Evolutionary conservation across 2,888 invertebrate genomes (phyloP).

Genomic region (Papilio elwesi): DNA sequence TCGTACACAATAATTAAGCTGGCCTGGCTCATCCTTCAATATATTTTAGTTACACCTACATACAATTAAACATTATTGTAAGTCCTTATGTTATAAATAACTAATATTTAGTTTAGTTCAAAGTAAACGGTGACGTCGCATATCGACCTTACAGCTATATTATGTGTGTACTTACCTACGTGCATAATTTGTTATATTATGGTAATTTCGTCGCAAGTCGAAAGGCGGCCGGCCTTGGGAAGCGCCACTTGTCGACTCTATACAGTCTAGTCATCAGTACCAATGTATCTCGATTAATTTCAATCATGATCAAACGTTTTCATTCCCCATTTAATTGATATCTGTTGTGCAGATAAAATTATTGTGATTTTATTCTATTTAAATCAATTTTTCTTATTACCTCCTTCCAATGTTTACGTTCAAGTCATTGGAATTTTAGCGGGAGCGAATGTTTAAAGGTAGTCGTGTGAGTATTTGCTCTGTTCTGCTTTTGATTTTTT

Average conservation of each 20-base stretch:
- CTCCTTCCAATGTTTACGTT: not conserved
- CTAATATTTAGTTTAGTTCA: slow-evolving; percentile 22
- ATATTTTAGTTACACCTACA: too few species aligned
- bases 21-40: too few species aligned
- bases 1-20: too few species aligned
- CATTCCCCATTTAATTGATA: not conserved
- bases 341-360: not conserved
- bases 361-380: not conserved
- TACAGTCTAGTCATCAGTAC: slow-evolving; percentile 2
- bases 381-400: not conserved
- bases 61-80: not conserved
- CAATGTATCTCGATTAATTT: slow-evolving; percentile 13
- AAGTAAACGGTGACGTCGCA: slow-evolving; percentile 43
- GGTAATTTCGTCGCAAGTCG: slow-evolving; percentile 69
- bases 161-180: slow-evolving; percentile 48
- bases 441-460: too few species aligned
- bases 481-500: too few species aligned
- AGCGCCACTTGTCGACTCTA: slow-evolving; percentile 54
- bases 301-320: slow-evolving; percentile 4
- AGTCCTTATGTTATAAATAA: slow-evolving; percentile 25
- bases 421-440: too few species aligned
- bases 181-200: slow-evolving; percentile 69
- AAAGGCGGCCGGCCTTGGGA: slow-evolving; percentile 76
- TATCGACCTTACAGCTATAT: slow-evolving; percentile 51
- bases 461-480: too few species aligned